Percentiles rank a stretch among this genome's conserved stretches.
phyloP scores from a whole-genome alignment of 2,113 vertebrate genomes.

The Empidonax alnorum region DNA sequence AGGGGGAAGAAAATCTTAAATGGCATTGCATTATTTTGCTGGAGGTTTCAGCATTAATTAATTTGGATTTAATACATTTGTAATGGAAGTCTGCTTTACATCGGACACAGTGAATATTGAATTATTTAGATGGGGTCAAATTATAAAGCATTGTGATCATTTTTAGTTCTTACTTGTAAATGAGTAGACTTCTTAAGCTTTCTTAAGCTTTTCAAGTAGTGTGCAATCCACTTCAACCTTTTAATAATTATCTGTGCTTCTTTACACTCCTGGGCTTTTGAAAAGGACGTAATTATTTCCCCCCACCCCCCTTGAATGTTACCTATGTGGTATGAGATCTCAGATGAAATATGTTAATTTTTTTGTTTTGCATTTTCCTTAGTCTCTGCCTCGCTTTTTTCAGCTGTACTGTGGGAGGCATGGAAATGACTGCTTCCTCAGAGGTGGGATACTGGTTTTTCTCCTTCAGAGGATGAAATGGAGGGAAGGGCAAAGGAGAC shows the following conservation, averaged over 20 bases:
- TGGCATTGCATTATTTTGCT: background rate
- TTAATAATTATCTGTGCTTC: background rate
- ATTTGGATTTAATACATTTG: background rate
- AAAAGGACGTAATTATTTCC: background rate
- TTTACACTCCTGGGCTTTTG: background rate
- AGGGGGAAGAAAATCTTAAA: background rate
- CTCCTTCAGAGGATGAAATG: background rate
- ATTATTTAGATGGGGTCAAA: conserved; percentile 31
- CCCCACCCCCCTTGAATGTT: background rate
- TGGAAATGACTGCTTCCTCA: background rate
- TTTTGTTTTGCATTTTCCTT: background rate
- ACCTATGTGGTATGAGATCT: background rate
- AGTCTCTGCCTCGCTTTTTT: background rate
- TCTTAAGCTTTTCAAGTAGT: conserved; percentile 21
- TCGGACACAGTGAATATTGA: background rate
- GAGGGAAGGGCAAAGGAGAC: background rate
- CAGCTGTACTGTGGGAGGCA: background rate
- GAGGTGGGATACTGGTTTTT: background rate
- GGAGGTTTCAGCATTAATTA: conserved; percentile 4
- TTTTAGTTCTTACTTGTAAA: conserved; percentile 1
- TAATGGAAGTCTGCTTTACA: background rate
- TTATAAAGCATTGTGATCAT: background rate
- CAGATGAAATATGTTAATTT: background rate
- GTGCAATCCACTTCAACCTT: background rate
- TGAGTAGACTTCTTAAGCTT: conserved; percentile 9